Evolutionary conservation across 2,113 vertebrate genomes (phyloP), one percentile per base, ranked within the genome.

Genomic region (Nothocercus julius): DNA sequence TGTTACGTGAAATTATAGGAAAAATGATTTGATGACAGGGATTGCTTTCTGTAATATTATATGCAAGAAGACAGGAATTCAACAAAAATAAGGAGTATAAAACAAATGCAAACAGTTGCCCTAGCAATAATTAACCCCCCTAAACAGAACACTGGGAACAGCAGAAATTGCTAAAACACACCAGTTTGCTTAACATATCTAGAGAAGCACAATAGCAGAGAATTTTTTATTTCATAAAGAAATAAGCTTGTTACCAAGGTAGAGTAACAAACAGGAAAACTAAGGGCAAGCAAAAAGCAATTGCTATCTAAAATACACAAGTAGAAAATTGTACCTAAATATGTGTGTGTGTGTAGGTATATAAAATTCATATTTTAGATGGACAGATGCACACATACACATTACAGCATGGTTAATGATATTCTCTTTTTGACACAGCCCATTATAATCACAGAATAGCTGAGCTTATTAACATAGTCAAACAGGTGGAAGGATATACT

Each of bases 1-100:
- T 80, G 54, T 89, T 86, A 95, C 47, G 93, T 25, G n/a, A 95
- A 95, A 89, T 54, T 8, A 92, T 72, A 69, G 30, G 27, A 81
- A 89, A 96, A 95, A 93, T 5, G 16, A 34, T 69, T 96, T 78
- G 30, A 45, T 85, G 56, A 69, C 27, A 85, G 63, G 36, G 5
- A 83, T 81, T 96, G 75, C n/a, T 85, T 96, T 92, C 58, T 95
- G 40, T 76, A 74, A 44, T 21, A 91, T 27, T 78, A 51, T 51
- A 69, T 54, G 63, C 32, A 82, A 49, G 6, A 12, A 92, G 24
- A 79, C 8, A 10, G 0, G 4, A 61, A 14, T 59, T 85, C 20
- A 83, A 76, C 13, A 82, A 30, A 44, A 89, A 49, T 1, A 54
- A 2, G 8, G 42, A 58, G 5, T 54, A 44, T 4, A 3, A 76